Conservation (phyloP, 2,113 vertebrate genomes). For the Varanus komodoensis region DNA sequence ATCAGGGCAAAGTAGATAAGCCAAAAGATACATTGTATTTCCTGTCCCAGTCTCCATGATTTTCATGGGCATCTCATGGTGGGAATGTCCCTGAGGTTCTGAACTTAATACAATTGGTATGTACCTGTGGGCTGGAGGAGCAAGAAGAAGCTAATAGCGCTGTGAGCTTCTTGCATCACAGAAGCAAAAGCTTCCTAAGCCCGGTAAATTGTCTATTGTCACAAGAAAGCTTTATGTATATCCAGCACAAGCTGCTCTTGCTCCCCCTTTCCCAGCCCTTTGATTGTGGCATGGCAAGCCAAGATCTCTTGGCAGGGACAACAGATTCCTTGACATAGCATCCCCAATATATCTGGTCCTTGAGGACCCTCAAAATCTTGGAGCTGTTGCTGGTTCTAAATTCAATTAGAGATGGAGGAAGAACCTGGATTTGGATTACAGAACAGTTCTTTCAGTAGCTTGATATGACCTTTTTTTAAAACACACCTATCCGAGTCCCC, state of each 20-base stretch:
- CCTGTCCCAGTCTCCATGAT: neutral
- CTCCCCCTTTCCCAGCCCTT: neutral
- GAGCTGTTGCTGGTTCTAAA: neutral
- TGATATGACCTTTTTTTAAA: neutral
- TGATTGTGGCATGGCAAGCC: neutral
- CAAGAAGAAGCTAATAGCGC: neutral
- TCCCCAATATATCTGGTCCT: no score
- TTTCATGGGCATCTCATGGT: neutral
- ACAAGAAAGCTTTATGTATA: neutral
- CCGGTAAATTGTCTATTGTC: neutral
- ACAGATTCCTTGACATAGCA: neutral
- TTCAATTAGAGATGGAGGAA: conserved; percentile 31
- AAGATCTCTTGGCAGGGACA: neutral
- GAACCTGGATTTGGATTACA: conserved; percentile 42
- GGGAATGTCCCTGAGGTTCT: neutral
- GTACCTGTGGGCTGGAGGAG: neutral
- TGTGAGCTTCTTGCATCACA: neutral
- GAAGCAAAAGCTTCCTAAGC: neutral
- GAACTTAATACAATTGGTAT: neutral
- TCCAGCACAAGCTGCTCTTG: neutral
- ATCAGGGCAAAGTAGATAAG: neutral
- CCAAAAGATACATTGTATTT: neutral
- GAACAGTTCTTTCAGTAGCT: conserved; percentile 35
- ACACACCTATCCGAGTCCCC: neutral
- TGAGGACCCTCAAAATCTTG: no score